Evolutionary conservation across 1,140 invertebrate species (phyloP), one percentile per base, ranked within the genome.

Genomic region (Metaphire vulgaris): DNA sequence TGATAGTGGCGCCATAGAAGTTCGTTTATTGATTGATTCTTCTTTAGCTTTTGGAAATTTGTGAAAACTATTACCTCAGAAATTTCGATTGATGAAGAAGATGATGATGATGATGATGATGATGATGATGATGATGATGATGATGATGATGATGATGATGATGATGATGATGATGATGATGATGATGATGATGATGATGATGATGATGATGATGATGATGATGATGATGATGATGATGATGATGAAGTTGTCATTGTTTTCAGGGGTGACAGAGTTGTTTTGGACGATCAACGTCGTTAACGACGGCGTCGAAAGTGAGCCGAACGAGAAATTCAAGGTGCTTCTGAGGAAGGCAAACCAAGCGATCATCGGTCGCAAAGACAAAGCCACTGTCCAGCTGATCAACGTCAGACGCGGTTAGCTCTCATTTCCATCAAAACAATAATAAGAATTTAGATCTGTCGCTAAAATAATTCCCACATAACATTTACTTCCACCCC

Each of bases 271-370:
- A 6, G 78, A 66, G n/a, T 82, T 79, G 15, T 81, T 78, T 6
- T 84, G 82, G 82, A 78, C 80, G n/a, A 68, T 85, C 6, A 72
- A 75, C 21, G 78, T 85, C 16, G 73, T 79, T 29, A 80, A 81
- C 56, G 83, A 85, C 70, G 77, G 78, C 21, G 34, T 82, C 15
- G 76, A 79, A 34, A 81, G 83, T 21, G 41, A 56, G 41, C 21
- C 41, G 6, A 56, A 56, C 21, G 41, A 56, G 41, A 56, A 56
- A 56, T 56, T 56, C 41, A 56, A 56, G 41, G 41, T 56, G 6
- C 41, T 56, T 12, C 41, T 56, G 6, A 6, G 41, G 6, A 56
- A 56, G 6, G 41, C 41, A 6, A 56, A 56, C 41, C 41, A 56
- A 21, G 41, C 41, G 6, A 21, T 56, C 41, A 6, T 56, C 41